phyloP scores from a whole-genome alignment of 2,113 vertebrate genomes.

The Oreochromis aureus region DNA sequence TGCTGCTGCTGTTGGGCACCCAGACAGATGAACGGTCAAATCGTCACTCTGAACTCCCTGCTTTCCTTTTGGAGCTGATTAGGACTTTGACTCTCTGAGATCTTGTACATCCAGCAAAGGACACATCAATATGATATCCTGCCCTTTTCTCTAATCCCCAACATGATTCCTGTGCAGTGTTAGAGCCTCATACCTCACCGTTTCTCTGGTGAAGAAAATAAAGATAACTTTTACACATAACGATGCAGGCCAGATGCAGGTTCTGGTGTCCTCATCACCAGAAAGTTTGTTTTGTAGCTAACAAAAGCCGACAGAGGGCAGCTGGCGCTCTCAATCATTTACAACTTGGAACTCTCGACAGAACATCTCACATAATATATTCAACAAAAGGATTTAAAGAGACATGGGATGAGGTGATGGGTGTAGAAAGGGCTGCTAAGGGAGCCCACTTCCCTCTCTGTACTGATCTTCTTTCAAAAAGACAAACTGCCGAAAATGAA shows the following conservation, averaged over 20 bases:
- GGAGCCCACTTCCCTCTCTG: not conserved
- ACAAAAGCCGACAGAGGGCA: constrained; percentile 6
- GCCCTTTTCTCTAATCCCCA: not conserved
- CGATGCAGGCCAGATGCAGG: not conserved
- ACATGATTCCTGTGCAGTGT: not conserved
- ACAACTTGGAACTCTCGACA: constrained; percentile 46
- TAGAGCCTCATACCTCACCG: constrained; percentile 10
- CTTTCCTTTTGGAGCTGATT: too few relatives aligned
- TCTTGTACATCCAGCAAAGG: too few relatives aligned
- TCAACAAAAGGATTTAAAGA: constrained; percentile 50
- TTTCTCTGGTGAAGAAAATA: not conserved
- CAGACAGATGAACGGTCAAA: too few relatives aligned
- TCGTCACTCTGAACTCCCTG: too few relatives aligned
- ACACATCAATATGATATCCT: not conserved
- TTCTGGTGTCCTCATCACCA: constrained; percentile 36
- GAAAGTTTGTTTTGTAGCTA: not conserved
- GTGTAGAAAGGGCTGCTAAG: constrained; percentile 16
- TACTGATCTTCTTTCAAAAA: not conserved
- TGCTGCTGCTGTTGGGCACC: not conserved
- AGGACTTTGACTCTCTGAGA: too few relatives aligned
- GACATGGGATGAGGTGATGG: constrained; percentile 54
- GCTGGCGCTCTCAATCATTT: constrained; percentile 36
- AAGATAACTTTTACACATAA: constrained; percentile 9
- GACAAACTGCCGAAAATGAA: constrained; percentile 34
- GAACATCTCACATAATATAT: constrained; percentile 60